Evolutionary conservation across 2,113 vertebrate species (phyloP).

Genomic region (Solenodon paradoxus): DNA sequence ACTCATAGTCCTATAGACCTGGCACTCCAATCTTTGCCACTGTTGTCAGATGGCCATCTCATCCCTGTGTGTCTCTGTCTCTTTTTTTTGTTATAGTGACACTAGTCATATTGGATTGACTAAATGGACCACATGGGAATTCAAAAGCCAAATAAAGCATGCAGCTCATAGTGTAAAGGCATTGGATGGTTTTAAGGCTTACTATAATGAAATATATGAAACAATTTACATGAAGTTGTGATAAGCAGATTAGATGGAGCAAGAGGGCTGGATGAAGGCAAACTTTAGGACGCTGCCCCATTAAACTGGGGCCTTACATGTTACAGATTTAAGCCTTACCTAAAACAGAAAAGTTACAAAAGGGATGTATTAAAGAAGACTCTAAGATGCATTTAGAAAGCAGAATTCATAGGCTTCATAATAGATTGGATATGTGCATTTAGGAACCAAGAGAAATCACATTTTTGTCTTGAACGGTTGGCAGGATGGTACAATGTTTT

Average conservation of each 20-base stretch:
- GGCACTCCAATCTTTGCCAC: not conserved
- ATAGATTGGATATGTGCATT: not conserved
- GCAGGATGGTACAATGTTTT: not conserved
- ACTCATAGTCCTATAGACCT: accelerated
- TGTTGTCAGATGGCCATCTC: not conserved
- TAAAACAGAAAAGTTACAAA: not conserved
- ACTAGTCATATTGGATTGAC: not conserved
- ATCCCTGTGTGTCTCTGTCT: not conserved
- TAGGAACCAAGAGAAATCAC: not conserved
- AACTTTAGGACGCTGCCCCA: not conserved
- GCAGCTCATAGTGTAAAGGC: not conserved
- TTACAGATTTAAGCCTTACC: not conserved
- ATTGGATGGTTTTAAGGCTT: not conserved
- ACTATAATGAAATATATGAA: not conserved
- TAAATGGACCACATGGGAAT: not conserved
- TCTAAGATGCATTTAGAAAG: not conserved
- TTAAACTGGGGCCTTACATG: not conserved
- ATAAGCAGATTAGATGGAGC: not conserved
- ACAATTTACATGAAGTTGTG: not conserved
- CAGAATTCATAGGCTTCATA: not conserved
- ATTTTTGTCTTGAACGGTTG: not conserved
- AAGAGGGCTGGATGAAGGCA: not conserved
- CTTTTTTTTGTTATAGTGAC: not conserved
- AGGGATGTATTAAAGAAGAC: not conserved
- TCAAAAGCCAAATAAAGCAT: not conserved